Base-by-base conservation (phyloP, 2,113 vertebrate genomes). In the Syngnathus scovelli region DNA sequence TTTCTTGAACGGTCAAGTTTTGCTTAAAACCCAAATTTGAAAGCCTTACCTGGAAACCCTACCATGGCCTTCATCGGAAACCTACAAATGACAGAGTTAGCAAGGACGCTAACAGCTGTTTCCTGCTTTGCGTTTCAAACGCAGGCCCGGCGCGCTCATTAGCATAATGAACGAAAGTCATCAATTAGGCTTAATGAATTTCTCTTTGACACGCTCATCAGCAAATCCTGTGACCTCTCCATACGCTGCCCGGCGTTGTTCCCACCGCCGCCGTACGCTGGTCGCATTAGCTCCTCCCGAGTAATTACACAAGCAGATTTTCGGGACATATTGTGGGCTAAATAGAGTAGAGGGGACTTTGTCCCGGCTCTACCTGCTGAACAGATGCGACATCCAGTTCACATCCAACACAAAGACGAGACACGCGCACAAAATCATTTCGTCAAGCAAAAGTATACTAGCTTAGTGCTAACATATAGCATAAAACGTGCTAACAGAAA, bases 181-280 rank as follows among this genome's bases (percentile, higher is more conserved):
- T 92, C 87, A 90, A 90, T 91, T 90, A 88, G 83, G 77, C 75
- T 89, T 89, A 90, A 92, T 90, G 88, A 86, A 91, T 89, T 75
- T 76, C 86, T 80, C 79, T 83, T 55, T 84, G 84, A 89, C 87
- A 86, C 79, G 71, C 78, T 84, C 86, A 49, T 81, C 80, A 77
- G 80, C 74, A 81, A 86, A 91, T 87, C 83, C 75, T 66, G 66
- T 61, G 62, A 76, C 68, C 71, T 69, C 75, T 71, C 76, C 79
- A 73, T 86, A 81, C 77, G 77, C 83, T 87, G 85, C 87, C 87
- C 87, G 86, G 87, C 85, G 76, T 77, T 69, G 71, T 85, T 89
- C 79, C 83, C 87, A 84, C 73, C 77, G 67, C 33, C 82, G 90
- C 86, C 90, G 85, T 80, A 83, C 80, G 83, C 36, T 83, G 55